Conservation (phyloP, 2,888 invertebrate genomes). For the Drosophila stalkeri region DNA sequence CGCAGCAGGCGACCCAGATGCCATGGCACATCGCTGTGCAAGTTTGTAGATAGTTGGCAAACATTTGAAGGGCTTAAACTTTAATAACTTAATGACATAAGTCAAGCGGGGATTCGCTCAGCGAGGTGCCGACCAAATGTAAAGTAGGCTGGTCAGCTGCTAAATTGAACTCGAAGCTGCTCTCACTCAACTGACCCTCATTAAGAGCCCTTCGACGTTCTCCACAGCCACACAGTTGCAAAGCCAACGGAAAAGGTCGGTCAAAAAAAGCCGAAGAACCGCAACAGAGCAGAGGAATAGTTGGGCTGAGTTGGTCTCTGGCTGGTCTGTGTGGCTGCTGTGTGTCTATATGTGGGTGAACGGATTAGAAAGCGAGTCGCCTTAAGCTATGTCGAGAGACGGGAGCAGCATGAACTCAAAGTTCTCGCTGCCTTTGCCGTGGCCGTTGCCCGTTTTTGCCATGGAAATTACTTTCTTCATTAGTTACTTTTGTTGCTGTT, state of each 20-base stretch:
- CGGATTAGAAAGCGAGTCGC: conserved; percentile 55
- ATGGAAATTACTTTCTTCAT: conserved; percentile 83
- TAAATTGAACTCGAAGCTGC: conserved; percentile 69
- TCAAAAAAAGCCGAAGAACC: conserved; percentile 48
- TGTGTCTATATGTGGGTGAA: conserved; percentile 12
- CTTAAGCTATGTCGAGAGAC: conserved; percentile 33
- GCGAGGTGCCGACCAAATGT: conserved; percentile 42
- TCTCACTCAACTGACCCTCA: conserved; percentile 64
- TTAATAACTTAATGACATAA: conserved; percentile 79
- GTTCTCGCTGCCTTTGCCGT: conserved; percentile 29
- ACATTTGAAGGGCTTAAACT: conserved; percentile 66
- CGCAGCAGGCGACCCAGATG: conserved; percentile 26
- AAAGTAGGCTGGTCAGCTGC: conserved; percentile 76
- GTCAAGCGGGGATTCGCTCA: conserved; percentile 43
- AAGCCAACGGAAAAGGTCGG: conserved; percentile 60
- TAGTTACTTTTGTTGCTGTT: conserved; percentile 76
- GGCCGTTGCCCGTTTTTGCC: conserved; percentile 77
- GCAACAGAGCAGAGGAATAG: conserved; percentile 31
- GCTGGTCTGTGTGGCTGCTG: neutral
- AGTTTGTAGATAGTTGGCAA: conserved; percentile 72
- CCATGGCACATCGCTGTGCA: conserved; percentile 28
- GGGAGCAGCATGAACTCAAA: conserved; percentile 28
- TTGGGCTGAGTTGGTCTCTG: conserved; percentile 4
- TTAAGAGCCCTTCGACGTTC: conserved; percentile 55
- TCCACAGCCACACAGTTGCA: conserved; percentile 20